Evolutionary conservation across 2,113 vertebrate species (phyloP), one percentile per base, ranked within the genome.

Genomic region (Coptodon bakossiorum): DNA sequence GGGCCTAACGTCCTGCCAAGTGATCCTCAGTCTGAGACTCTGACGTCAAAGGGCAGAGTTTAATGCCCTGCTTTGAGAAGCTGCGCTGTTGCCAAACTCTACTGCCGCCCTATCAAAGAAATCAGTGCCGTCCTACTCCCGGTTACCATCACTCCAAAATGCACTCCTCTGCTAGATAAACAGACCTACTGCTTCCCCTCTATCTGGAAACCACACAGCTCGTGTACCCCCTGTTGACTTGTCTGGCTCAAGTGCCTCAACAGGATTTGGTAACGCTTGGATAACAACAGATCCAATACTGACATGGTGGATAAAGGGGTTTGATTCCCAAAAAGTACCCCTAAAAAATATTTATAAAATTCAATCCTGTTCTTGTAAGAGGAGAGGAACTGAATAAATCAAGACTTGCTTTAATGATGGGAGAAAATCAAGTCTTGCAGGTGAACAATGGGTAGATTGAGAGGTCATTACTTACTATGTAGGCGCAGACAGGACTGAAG

Each of bases 401-500:
- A 76, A 61, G 27, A 59, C 9, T 45, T 16, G 12, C 34, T 52
- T 76, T 53, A 71, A 31, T 31, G n/a, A 59, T 10, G 43, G 22
- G 7, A 79, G n/a, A 14, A 76, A 48, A 84, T 85, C 31, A 80
- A 38, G 9, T 61, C 10, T 73, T 53, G 9, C 7, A 56, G 43
- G 68, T 36, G n/a, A 84, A 83, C 56, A 80, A 17, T 31, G 34
- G 6, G 45, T 16, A 29, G 73, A 89, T 6, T 68, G 40, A 86
- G 80, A 85, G 71, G 79, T 48, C 5, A 53, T 84, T 79, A 95
- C 98, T 99, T 96, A 99, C 98, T 0, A 99, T 96, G 95, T 98
- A 99, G 92, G 98, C 91, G 71, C 98, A 99, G 85, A 96, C 88
- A 0, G 98, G 98, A 90, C 98, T 99, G 96, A 99, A 99, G 92